A percentile compares a stretch with the other conserved stretches of the same genome.
phyloP scores from a whole-genome alignment of 2,888 invertebrate genomes.

The Ornithoptera priamus region DNA sequence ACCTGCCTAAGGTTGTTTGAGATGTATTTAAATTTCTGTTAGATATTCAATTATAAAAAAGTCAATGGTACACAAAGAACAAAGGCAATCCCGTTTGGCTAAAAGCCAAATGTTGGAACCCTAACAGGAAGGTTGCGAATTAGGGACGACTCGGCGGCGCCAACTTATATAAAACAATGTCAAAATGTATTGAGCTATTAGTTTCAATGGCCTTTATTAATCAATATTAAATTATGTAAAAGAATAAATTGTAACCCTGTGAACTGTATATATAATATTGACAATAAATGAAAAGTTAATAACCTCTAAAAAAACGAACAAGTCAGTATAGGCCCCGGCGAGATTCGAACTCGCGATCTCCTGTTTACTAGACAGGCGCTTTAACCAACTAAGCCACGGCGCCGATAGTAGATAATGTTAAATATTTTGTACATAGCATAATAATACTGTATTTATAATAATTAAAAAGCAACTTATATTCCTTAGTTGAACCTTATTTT shows the following conservation, averaged over 20 bases:
- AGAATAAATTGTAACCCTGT: not conserved
- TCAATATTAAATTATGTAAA: not conserved
- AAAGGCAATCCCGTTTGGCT: conserved; percentile 18
- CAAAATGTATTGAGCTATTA: conserved; percentile 1
- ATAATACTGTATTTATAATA: not conserved
- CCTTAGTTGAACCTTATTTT: too few relatives aligned
- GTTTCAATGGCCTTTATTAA: not conserved
- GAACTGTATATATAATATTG: too few relatives aligned
- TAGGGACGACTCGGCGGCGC: conserved; percentile 26
- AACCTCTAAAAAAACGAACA: too few relatives aligned
- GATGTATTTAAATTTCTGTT: too few relatives aligned
- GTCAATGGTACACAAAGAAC: conserved; percentile 4
- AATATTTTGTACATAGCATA: not conserved
- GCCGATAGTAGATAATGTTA: conserved; percentile 44
- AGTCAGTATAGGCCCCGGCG: conserved; percentile 59
- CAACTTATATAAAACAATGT: conserved; percentile 17
- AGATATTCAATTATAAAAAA: not conserved
- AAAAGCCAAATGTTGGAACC: conserved; percentile 13
- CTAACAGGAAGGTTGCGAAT: conserved; percentile 10
- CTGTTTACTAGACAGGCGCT: conserved; percentile 46
- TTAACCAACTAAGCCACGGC: conserved; percentile 87
- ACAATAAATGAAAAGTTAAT: too few relatives aligned
- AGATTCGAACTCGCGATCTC: conserved; percentile 76
- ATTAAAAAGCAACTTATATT: too few relatives aligned
- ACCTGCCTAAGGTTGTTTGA: too few relatives aligned